phyloP scores from a whole-genome alignment of 2,797 vertebrate species.

The Apodemus agrarius region DNA sequence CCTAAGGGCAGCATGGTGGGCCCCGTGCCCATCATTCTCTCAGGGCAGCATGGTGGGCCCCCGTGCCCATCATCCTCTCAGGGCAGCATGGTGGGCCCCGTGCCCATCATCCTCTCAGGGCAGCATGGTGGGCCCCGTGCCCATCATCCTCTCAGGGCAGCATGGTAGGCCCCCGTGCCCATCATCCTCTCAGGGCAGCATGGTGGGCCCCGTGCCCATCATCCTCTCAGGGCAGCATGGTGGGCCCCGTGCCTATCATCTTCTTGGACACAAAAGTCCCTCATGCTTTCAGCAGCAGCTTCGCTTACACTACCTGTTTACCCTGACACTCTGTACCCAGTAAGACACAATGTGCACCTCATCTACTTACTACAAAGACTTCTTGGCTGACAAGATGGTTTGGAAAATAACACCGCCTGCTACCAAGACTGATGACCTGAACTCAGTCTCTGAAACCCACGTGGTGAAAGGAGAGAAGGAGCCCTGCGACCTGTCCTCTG shows the following conservation, averaged over 20 bases:
- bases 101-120: not conserved
- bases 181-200: not conserved
- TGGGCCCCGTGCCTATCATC: not conserved
- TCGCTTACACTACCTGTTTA: not conserved
- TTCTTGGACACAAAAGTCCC: not conserved
- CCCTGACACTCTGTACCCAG: not conserved
- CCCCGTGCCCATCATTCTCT: accelerated
- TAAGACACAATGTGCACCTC: not conserved
- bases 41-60: not conserved
- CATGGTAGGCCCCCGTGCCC: not conserved
- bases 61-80: accelerated
- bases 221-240: not conserved
- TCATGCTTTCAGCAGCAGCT: not conserved
- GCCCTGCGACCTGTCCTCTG: not conserved
- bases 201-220: not conserved
- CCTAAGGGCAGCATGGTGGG: not conserved
- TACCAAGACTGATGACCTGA: not conserved
- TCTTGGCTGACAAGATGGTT: not conserved
- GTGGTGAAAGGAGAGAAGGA: not conserved
- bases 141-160: not conserved
- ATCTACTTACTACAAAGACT: not conserved
- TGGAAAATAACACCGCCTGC: not conserved
- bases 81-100: not conserved
- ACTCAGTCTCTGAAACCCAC: not conserved
- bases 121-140: not conserved